Evolutionary conservation across 2,888 invertebrate species (phyloP).

Genomic region (Rhopalosiphum nymphaeae): DNA sequence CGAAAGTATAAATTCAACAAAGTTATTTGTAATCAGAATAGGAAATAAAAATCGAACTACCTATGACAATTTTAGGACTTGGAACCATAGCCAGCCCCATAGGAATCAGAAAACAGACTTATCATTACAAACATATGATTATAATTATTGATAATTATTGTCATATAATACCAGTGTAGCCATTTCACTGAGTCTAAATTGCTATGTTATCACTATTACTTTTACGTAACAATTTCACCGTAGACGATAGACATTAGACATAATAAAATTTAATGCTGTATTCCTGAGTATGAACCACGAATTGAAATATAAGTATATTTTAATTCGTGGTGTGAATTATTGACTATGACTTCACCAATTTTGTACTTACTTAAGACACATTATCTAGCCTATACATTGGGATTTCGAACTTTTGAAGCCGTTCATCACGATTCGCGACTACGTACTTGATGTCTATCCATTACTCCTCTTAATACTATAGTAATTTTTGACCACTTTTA

Average conservation of each 20-base stretch:
- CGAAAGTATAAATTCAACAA: background rate
- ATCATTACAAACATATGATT: conserved; percentile 48
- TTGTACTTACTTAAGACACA: no score
- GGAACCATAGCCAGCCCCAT: background rate
- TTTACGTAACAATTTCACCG: background rate
- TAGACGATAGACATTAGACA: no score
- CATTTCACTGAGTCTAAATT: background rate
- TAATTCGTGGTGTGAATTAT: no score
- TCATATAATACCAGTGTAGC: conserved; percentile 25
- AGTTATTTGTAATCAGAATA: background rate
- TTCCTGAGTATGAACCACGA: no score
- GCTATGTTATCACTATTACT: background rate
- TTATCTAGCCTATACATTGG: no score
- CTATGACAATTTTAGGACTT: background rate
- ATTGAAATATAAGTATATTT: no score
- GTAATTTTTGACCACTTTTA: background rate
- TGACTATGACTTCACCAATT: no score
- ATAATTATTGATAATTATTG: background rate
- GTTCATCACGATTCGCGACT: background rate
- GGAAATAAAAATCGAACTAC: background rate
- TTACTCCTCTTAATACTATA: background rate
- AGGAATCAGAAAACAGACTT: background rate
- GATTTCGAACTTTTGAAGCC: background rate
- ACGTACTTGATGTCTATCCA: background rate
- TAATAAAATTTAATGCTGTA: no score